A percentile compares a stretch with the other conserved stretches of the same genome.
phyloP scores from a whole-genome alignment of 2,888 invertebrate genomes.

The Isotomurus palustris region DNA sequence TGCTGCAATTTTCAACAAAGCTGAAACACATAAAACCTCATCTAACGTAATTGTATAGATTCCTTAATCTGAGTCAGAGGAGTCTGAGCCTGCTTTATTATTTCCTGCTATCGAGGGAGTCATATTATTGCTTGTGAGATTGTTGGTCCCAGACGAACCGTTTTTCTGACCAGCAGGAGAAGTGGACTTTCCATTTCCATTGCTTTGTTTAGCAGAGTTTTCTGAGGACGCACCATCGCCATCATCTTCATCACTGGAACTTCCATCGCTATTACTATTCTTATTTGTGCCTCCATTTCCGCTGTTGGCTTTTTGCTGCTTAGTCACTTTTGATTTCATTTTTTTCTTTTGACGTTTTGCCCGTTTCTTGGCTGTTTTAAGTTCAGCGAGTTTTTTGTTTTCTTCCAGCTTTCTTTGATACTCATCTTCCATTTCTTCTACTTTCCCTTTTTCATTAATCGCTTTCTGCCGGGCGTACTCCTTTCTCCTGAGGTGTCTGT shows the following conservation, averaged over 20 bases:
- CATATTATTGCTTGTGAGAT: conserved; percentile 3
- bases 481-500: conserved; percentile 83
- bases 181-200: conserved; percentile 1
- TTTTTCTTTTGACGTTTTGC: conserved; percentile 80
- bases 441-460: conserved; percentile 78
- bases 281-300: conserved; percentile 48
- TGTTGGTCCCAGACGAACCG: conserved; percentile 8
- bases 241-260: conserved; percentile 16
- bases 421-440: conserved; percentile 73
- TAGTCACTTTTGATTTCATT: conserved; percentile 54
- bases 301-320: conserved; percentile 41
- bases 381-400: conserved; percentile 66
- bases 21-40: too few relatives aligned
- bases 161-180: conserved; percentile 5
- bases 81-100: neutral
- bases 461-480: conserved; percentile 94
- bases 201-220: neutral
- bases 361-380: conserved; percentile 83
- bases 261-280: conserved; percentile 25
- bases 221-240: conserved; percentile 2
- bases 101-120: neutral
- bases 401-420: conserved; percentile 75
- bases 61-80: too few relatives aligned
- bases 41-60: too few relatives aligned
- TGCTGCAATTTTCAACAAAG: too few relatives aligned